Evolutionary conservation across 2,888 invertebrate genomes (phyloP).

Genomic region (Gortyna flavago): DNA sequence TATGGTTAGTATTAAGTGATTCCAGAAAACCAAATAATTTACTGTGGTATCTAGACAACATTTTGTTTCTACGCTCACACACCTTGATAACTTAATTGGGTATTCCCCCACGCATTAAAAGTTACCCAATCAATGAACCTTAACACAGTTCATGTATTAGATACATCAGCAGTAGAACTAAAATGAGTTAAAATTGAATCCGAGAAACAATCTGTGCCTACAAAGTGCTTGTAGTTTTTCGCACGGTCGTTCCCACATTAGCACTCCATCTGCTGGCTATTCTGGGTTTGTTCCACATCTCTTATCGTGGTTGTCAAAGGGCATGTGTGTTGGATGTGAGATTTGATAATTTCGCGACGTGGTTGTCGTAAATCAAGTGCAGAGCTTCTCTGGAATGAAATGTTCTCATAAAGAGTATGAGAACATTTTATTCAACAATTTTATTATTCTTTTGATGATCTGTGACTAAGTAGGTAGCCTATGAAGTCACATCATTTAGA

Average conservation of each 20-base stretch:
- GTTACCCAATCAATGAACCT: neutral
- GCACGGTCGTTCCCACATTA: constrained; percentile 28
- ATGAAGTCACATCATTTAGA: neutral
- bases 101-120: neutral
- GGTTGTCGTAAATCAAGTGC: constrained; percentile 50
- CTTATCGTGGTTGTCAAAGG: constrained; percentile 58
- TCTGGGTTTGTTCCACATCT: constrained; percentile 38
- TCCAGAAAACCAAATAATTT: neutral
- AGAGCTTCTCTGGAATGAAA: constrained; percentile 12
- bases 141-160: neutral
- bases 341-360: constrained; percentile 59
- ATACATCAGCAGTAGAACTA: neutral
- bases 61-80: neutral
- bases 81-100: neutral
- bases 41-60: no score
- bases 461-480: neutral
- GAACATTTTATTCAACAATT: constrained; percentile 20
- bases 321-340: constrained; percentile 55
- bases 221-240: constrained; percentile 4
- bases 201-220: neutral
- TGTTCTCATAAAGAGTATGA: constrained; percentile 50
- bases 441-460: constrained; percentile 21
- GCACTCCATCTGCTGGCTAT: constrained; percentile 27
- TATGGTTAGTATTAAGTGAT: neutral
- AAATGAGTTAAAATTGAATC: neutral